A percentile compares a stretch with the other conserved stretches of the same genome.
These are phyloP conservation scores for Chondrosia reniformis DNA, from an alignment of 37 sponge, comb jelly and placozoan species.

Conservation along the genomic window DNA sequence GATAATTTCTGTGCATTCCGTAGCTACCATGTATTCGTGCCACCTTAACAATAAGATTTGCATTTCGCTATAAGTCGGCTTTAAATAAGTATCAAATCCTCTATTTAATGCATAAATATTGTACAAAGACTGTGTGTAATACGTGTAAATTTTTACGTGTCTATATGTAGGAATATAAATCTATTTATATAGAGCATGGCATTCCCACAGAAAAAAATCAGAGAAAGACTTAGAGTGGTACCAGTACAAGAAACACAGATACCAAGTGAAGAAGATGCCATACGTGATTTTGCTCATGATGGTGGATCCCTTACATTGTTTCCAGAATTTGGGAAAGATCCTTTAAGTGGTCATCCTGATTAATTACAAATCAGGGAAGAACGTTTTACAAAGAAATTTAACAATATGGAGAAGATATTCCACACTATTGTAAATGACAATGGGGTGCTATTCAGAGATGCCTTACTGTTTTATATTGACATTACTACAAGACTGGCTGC, in stretches of 20 bases:
- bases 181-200: neutral
- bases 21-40: too few relatives aligned
- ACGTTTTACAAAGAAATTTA: conserved; percentile 12
- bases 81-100: too few relatives aligned
- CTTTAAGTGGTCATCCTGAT: conserved; percentile 1
- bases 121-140: too few relatives aligned
- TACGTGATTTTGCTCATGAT: neutral
- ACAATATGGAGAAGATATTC: conserved; percentile 21
- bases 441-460: neutral
- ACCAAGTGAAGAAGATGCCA: conserved; percentile 13
- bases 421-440: conserved; percentile 19
- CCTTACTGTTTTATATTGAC: conserved; percentile 14
- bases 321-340: conserved; percentile 22
- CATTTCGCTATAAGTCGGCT: too few relatives aligned
- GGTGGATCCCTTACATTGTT: conserved; percentile 17
- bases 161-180: neutral
- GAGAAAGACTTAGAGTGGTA: conserved; percentile 12
- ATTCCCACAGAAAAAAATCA: too few relatives aligned
- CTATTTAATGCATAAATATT: too few relatives aligned
- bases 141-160: neutral
- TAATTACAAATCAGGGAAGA: neutral
- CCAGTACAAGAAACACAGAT: neutral
- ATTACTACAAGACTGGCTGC: conserved; percentile 18
- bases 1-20: too few relatives aligned
- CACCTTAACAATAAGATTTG: too few relatives aligned